A percentile compares a stretch with the other conserved stretches of the same genome.
Evolutionary conservation across 92 coral and sea anemone genomes (phyloP).

Genomic region (Montipora capitata): DNA sequence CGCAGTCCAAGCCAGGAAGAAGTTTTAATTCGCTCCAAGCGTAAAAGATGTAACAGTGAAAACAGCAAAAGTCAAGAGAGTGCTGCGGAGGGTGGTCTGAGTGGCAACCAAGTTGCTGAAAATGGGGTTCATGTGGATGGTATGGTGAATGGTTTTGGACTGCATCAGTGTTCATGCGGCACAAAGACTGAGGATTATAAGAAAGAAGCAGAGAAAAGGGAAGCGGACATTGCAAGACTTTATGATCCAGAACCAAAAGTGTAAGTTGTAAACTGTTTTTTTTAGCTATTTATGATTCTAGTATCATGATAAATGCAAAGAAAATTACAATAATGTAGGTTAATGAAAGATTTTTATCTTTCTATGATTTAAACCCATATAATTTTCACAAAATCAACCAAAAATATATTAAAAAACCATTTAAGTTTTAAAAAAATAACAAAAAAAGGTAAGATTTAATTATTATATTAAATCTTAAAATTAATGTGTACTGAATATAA

Average conservation of each 20-base stretch:
- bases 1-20: slow-evolving; percentile 94
- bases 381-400: too few relatives aligned
- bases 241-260: slow-evolving; percentile 86
- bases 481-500: too few relatives aligned
- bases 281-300: too few relatives aligned
- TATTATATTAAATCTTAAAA: too few relatives aligned
- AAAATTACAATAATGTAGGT: too few relatives aligned
- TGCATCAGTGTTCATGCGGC: slow-evolving; percentile 72
- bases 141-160: slow-evolving; percentile 14
- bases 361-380: not conserved
- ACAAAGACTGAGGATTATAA: slow-evolving; percentile 37
- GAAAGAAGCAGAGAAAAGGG: slow-evolving; percentile 22
- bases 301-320: too few relatives aligned
- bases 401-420: too few relatives aligned
- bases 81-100: slow-evolving; percentile 17
- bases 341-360: too few relatives aligned
- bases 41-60: slow-evolving; percentile 88
- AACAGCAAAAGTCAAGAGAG: slow-evolving; percentile 47
- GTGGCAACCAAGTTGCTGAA: slow-evolving; percentile 56
- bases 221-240: slow-evolving; percentile 63
- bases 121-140: slow-evolving; percentile 48
- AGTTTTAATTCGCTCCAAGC: slow-evolving; percentile 73
- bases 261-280: slow-evolving; percentile 58
- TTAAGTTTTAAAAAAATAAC: too few relatives aligned
- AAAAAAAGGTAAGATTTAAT: too few relatives aligned